Base-by-base conservation (phyloP, 2,888 invertebrate species). In the Metopia argyrocephala region DNA sequence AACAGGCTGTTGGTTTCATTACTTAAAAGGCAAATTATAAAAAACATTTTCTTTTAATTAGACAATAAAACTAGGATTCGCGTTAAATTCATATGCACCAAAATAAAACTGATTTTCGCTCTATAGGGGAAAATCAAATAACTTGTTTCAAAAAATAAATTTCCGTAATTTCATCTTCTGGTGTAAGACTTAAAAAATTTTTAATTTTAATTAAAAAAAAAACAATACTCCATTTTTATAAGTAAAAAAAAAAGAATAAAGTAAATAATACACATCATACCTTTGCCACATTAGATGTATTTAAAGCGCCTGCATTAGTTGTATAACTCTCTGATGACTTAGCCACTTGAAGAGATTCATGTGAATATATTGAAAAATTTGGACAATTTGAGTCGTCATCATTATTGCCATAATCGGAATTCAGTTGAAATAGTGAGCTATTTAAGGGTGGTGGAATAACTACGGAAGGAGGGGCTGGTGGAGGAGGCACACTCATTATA, bases 301-400 rank as follows among this genome's bases (percentile, higher is more conserved):
- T 78, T 50, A 52, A 20, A 46, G 31, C 9, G 52, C 15, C 61
- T 61, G 70, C 28, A 31, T 56, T 70, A 23, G 50, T 27, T 66
- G 74, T 78, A 66, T 81, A 81, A 2, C 50, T 56, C 48, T 88
- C 87, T 28, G 87, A 85, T 28, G 87, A 86, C 79, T 88, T 88
- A 15, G 90, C 91, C 71, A 91, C 89, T 82, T 94, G 94, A 87
- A 95, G 94, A 79, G 95, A 95, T 85, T 95, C 94, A 7, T 94
- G 94, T 0, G 96, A 96, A 90, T 96, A 96, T 83, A 96, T 95
- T 12, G 95, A 95, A 89, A 96, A 96, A 89, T 96, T 96, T 4
- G 96, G 96, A 89, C 96, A 96, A 85, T 94, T 95, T 1, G 94
- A 94, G 70, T 93, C 93, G 20, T 92, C 92, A n/a, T 92, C 91